phyloP scores from a whole-genome alignment of 2,888 invertebrate species.

The Ligdia adustata region DNA sequence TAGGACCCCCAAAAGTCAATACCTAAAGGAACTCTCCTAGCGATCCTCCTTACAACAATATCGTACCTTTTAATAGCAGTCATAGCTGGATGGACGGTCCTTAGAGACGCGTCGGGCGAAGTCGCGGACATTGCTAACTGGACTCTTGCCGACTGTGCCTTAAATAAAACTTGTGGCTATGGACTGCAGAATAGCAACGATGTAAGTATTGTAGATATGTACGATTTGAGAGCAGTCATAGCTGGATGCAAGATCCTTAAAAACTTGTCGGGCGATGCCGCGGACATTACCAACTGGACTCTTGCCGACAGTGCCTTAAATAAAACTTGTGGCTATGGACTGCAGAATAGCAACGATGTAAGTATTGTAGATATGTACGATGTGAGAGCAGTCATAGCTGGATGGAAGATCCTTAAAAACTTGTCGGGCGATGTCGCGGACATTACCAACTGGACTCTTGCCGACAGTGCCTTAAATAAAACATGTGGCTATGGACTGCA shows the following conservation, averaged over 20 bases:
- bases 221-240: conserved; percentile 92
- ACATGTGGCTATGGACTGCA: conserved; percentile 89
- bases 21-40: conserved; percentile 96
- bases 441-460: conserved; percentile 80
- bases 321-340: conserved; percentile 86
- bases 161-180: conserved; percentile 82
- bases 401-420: conserved; percentile 90
- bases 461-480: conserved; percentile 76
- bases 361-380: conserved; percentile 85
- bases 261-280: conserved; percentile 90
- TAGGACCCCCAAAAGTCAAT: conserved; percentile 95
- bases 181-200: conserved; percentile 92
- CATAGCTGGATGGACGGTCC: conserved; percentile 89
- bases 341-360: conserved; percentile 92
- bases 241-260: conserved; percentile 90
- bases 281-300: conserved; percentile 82
- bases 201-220: conserved; percentile 82
- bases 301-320: conserved; percentile 81
- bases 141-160: conserved; percentile 82
- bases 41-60: conserved; percentile 93
- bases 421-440: conserved; percentile 89
- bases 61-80: conserved; percentile 95
- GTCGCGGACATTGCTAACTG: conserved; percentile 82
- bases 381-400: conserved; percentile 91
- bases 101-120: conserved; percentile 92